Evolutionary conservation across 2,113 vertebrate genomes (phyloP).

Genomic region (pig (Sus scrofa)): T2T-Sscrofa CM000812.6:253832001-253832500

Average conservation of each 20-base stretch:
- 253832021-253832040: neutral
- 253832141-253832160: neutral
- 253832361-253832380: neutral
- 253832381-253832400: neutral
- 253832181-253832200: constrained; percentile 9
- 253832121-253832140: neutral
- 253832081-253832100: neutral
- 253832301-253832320: neutral
- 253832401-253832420: neutral
- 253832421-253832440: neutral
- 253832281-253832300: neutral
- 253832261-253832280: neutral
- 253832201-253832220: neutral
- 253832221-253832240: neutral
- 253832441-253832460: neutral
- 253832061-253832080: neutral
- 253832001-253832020: neutral
- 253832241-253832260: neutral
- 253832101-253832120: neutral
- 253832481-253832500: neutral
- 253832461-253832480: neutral
- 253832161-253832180: neutral
- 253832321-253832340: neutral
- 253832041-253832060: neutral
- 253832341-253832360: neutral